Percentiles rank a stretch among this genome's conserved stretches.
Conservation (phyloP, 2,888 invertebrate species). For the Polylopha cassiicola region DNA sequence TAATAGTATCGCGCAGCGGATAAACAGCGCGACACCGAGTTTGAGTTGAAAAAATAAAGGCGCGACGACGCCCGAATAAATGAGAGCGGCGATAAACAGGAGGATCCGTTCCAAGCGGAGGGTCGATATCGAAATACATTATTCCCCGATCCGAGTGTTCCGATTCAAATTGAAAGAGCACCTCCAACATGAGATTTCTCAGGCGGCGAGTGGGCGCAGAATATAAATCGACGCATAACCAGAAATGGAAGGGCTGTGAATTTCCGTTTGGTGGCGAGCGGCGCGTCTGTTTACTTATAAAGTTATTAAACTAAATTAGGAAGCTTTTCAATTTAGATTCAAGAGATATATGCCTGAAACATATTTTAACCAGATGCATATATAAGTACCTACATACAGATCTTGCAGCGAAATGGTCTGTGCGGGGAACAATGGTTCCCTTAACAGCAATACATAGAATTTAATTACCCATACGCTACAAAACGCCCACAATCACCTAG, state of each 20-base stretch:
- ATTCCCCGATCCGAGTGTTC: constrained; percentile 77
- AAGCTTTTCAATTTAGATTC: constrained; percentile 6
- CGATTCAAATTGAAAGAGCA: constrained; percentile 78
- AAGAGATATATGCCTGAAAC: constrained; percentile 2
- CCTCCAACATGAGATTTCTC: constrained; percentile 77
- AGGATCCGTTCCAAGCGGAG: constrained; percentile 71
- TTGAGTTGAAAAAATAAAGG: constrained; percentile 74
- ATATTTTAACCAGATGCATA: no score
- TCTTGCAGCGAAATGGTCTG: no score
- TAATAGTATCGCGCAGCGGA: constrained; percentile 66
- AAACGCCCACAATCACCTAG: no score
- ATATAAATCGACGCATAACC: constrained; percentile 77
- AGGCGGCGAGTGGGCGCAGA: constrained; percentile 76
- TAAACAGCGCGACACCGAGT: constrained; percentile 67
- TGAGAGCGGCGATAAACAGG: constrained; percentile 75
- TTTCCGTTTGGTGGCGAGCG: constrained; percentile 65
- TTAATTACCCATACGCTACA: no score
- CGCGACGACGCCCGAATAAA: constrained; percentile 75
- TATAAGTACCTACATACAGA: no score
- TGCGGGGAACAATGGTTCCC: no score
- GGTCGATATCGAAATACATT: constrained; percentile 78
- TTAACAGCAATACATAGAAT: no score
- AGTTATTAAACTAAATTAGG: constrained; percentile 29
- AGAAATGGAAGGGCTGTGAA: constrained; percentile 73
- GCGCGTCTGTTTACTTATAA: constrained; percentile 36